These are phyloP conservation scores for Parazoanthus swiftii DNA, from an alignment of 92 coral and sea anemone genomes.

Conservation along the genomic window DNA sequence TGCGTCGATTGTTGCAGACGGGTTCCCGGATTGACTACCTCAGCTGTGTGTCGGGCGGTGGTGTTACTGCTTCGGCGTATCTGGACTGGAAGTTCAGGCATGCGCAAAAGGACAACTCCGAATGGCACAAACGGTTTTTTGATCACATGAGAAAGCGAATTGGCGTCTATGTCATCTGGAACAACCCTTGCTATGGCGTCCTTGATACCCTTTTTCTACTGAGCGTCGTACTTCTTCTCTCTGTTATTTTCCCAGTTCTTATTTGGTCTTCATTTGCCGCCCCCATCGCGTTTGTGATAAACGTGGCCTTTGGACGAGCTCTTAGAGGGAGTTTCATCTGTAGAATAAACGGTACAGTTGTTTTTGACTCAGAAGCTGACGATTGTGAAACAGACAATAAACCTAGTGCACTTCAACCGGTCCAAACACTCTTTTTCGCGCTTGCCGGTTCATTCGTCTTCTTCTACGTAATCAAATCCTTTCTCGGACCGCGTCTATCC, in stretches of 20 bases:
- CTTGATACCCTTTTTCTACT: conserved; percentile 34
- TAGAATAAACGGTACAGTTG: background rate
- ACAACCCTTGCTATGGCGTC: conserved; percentile 39
- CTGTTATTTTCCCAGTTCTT: conserved; percentile 27
- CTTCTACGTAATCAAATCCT: conserved; percentile 28
- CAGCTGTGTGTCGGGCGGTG: conserved; percentile 56
- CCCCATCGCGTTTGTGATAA: conserved; percentile 45
- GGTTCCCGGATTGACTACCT: conserved; percentile 40
- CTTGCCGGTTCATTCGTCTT: conserved; percentile 31
- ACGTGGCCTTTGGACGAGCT: conserved; percentile 38
- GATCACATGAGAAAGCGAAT: conserved; percentile 49
- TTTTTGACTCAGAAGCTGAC: conserved; percentile 34
- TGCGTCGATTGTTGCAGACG: conserved; percentile 46
- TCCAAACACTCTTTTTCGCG: background rate
- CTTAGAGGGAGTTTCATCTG: conserved; percentile 45
- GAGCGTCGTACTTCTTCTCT: conserved; percentile 2
- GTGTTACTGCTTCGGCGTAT: conserved; percentile 45
- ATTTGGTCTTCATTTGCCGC: conserved; percentile 28
- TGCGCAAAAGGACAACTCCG: conserved; percentile 37
- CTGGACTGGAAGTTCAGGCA: conserved; percentile 52
- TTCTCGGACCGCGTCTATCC: background rate
- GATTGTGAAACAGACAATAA: conserved; percentile 29
- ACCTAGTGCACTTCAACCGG: conserved; percentile 15
- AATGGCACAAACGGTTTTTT: conserved; percentile 50
- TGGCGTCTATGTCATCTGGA: conserved; percentile 42